phyloP scores from a whole-genome alignment of 2,113 vertebrate genomes.

The Catharus bicknelli region DNA sequence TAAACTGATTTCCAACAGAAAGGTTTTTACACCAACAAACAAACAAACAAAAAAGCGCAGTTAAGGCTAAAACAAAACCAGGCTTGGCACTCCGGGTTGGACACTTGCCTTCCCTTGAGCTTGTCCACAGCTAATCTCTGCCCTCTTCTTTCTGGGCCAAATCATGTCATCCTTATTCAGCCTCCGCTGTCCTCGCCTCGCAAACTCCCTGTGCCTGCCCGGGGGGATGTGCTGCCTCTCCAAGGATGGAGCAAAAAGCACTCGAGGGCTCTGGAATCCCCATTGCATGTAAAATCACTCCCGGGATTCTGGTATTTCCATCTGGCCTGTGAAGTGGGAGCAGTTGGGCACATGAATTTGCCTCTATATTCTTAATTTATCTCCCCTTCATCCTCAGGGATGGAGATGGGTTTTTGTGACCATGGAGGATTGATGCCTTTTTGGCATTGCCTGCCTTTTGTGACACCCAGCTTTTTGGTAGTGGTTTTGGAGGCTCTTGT shows the following conservation, averaged over 20 bases:
- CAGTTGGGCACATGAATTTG: fast-evolving
- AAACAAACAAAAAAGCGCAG: constrained; percentile 73
- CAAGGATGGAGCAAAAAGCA: neutral
- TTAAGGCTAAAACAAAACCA: constrained; percentile 74
- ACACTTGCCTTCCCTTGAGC: constrained; percentile 67
- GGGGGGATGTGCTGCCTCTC: neutral
- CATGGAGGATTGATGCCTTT: fast-evolving
- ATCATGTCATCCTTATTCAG: constrained; percentile 59
- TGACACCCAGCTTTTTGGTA: neutral
- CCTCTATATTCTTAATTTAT: neutral
- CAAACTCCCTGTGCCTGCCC: neutral
- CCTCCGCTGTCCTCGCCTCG: neutral
- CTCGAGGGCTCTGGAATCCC: neutral
- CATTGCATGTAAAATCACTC: neutral
- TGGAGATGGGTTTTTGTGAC: neutral
- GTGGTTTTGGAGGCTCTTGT: neutral
- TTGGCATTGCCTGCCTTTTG: neutral
- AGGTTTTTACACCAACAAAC: constrained; percentile 71
- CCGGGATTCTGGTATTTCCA: fast-evolving
- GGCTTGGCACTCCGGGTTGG: constrained; percentile 71
- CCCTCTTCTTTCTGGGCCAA: constrained; percentile 63
- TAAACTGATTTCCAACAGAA: constrained; percentile 76
- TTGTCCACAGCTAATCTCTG: constrained; percentile 56
- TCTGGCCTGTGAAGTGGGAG: neutral
- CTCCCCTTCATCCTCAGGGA: neutral